Conservation (phyloP, 1,140 invertebrate genomes). For the Zaprionus camerounensis region DNA sequence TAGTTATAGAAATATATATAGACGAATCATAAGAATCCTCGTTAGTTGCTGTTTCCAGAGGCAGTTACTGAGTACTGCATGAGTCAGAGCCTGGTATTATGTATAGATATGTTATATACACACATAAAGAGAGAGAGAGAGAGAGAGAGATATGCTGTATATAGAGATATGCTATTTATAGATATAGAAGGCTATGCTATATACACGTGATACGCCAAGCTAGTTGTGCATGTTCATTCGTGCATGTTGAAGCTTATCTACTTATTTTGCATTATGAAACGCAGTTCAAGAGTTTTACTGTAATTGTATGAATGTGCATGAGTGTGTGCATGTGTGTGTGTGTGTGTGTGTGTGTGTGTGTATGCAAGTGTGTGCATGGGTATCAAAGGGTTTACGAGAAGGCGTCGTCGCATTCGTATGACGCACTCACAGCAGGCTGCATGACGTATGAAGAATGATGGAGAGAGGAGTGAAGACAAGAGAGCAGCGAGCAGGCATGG, state of each 20-base stretch:
- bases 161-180: conserved; percentile 1
- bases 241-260: conserved; percentile 21
- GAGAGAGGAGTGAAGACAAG: not conserved
- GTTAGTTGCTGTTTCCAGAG: no score
- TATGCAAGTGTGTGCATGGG: not conserved
- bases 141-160: not conserved
- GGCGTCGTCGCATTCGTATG: not conserved
- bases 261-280: conserved; percentile 35
- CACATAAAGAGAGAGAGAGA: no score
- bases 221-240: not conserved
- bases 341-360: not conserved
- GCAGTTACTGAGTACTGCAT: no score
- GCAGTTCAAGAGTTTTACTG: conserved; percentile 25
- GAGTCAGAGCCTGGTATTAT: not conserved
- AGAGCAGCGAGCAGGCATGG: not conserved
- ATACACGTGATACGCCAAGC: not conserved
- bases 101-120: not conserved
- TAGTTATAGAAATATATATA: no score
- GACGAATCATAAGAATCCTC: no score
- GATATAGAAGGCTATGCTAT: not conserved
- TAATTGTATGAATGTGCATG: not conserved
- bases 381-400: not conserved
- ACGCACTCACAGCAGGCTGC: not conserved
- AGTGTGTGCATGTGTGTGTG: not conserved
- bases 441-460: not conserved